A percentile compares a stretch with the other conserved stretches of the same genome.
phyloP scores from a whole-genome alignment of 2,797 vertebrate species.

The Esox masquinongy region DNA sequence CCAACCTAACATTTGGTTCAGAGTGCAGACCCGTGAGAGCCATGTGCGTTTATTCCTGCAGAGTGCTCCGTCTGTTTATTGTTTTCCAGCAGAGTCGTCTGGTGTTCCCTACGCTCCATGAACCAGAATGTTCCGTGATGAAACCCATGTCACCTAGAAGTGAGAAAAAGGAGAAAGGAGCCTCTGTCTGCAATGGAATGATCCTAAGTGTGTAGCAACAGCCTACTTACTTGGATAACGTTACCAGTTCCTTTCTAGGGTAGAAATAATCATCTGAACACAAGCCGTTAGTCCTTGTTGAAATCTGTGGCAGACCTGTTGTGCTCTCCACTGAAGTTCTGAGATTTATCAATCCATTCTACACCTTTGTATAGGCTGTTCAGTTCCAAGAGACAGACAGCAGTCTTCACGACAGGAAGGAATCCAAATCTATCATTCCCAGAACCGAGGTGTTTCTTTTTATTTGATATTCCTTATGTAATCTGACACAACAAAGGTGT shows the following conservation, averaged over 20 bases:
- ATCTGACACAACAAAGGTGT: neutral
- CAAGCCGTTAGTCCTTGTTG: neutral
- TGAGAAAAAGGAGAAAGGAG: conserved; percentile 35
- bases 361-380: too few relatives aligned
- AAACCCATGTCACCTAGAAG: conserved; percentile 39
- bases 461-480: neutral
- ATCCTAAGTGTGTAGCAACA: conserved; percentile 1
- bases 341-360: too few relatives aligned
- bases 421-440: too few relatives aligned
- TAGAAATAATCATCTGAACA: neutral
- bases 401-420: too few relatives aligned
- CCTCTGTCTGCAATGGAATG: conserved; percentile 3
- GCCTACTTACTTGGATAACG: neutral
- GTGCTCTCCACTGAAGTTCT: neutral
- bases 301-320: conserved; percentile 13
- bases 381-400: too few relatives aligned
- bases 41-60: conserved; percentile 24
- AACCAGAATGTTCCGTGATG: conserved; percentile 55
- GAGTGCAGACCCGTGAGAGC: conserved; percentile 25
- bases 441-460: neutral
- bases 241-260: neutral
- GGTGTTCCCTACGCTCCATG: conserved; percentile 43
- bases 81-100: conserved; percentile 49
- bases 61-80: conserved; percentile 53
- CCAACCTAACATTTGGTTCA: conserved; percentile 48